A percentile compares a stretch with the other conserved stretches of the same genome.
Conservation (phyloP, 1,140 invertebrate species). For the Camponotus vicinus region DNA sequence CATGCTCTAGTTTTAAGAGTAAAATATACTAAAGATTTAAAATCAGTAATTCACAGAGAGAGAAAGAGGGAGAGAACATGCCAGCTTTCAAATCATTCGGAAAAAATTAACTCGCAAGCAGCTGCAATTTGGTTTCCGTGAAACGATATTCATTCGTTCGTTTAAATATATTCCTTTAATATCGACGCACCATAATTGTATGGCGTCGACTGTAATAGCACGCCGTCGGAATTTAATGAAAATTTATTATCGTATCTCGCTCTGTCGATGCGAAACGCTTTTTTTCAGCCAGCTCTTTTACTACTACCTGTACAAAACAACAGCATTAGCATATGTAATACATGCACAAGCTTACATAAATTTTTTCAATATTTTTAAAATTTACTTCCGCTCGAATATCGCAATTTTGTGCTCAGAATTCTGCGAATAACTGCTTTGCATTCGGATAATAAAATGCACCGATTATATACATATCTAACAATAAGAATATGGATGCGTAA, state of each 20-base stretch:
- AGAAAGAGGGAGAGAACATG: too few relatives aligned
- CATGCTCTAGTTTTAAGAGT: slow-evolving; percentile 15
- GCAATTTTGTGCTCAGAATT: background rate
- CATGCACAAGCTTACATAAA: background rate
- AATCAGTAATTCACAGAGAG: background rate
- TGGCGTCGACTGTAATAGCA: slow-evolving; percentile 39
- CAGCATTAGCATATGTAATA: slow-evolving; percentile 21
- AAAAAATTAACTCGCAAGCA: slow-evolving; percentile 15
- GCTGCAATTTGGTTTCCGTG: slow-evolving; percentile 41
- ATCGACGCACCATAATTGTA: slow-evolving; percentile 33
- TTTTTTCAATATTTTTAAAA: slow-evolving; percentile 8
- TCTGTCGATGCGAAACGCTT: slow-evolving; percentile 3
- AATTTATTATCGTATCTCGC: slow-evolving; percentile 40
- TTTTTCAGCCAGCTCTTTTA: slow-evolving; percentile 15
- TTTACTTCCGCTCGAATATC: background rate
- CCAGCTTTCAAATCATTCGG: slow-evolving; percentile 24
- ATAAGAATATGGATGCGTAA: background rate
- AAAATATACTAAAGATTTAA: slow-evolving; percentile 2
- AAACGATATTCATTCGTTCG: slow-evolving; percentile 23
- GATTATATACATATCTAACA: too few relatives aligned
- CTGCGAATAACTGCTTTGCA: background rate
- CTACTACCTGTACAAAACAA: background rate
- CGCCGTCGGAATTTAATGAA: slow-evolving; percentile 51
- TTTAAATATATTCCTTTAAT: slow-evolving; percentile 48
- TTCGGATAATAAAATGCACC: background rate